Conservation (phyloP, 2,888 invertebrate species). For the Monoplex corrugatus region DNA sequence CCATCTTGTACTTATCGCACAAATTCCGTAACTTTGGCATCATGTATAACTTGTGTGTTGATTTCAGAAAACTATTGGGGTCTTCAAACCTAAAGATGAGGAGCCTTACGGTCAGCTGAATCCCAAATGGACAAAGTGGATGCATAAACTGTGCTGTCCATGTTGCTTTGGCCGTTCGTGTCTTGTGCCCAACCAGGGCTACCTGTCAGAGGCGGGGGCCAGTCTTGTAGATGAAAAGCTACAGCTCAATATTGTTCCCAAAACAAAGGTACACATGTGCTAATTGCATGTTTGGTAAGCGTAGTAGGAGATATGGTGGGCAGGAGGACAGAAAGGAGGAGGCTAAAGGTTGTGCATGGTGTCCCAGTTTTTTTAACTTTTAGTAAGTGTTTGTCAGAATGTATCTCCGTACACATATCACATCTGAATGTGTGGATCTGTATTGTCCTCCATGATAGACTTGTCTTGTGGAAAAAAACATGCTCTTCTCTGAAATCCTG, state of each 20-base stretch:
- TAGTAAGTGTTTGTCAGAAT: too few species aligned
- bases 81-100: slow-evolving; percentile 99
- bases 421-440: too few species aligned
- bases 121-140: slow-evolving; percentile 99
- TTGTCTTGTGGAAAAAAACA: too few species aligned
- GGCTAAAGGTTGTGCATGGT: too few species aligned
- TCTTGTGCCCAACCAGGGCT: slow-evolving; percentile 99
- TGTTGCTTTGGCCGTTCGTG: slow-evolving; percentile 99
- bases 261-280: slow-evolving; percentile 88
- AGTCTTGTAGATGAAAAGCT: slow-evolving; percentile 98
- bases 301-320: neutral
- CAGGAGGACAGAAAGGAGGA: neutral
- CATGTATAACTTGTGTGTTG: neutral
- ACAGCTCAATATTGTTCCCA: slow-evolving; percentile 96
- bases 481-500: too few species aligned
- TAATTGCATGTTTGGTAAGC: neutral
- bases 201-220: slow-evolving; percentile 99
- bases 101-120: slow-evolving; percentile 99
- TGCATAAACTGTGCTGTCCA: slow-evolving; percentile 96
- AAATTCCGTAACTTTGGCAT: too few species aligned
- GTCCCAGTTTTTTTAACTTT: too few species aligned
- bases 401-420: too few species aligned
- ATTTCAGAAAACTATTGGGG: slow-evolving; percentile 95
- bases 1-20: too few species aligned
- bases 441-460: too few species aligned